Evolutionary conservation across 2,888 invertebrate genomes (phyloP), one percentile per base, ranked within the genome.

Genomic region (Horisme vitalbata): DNA sequence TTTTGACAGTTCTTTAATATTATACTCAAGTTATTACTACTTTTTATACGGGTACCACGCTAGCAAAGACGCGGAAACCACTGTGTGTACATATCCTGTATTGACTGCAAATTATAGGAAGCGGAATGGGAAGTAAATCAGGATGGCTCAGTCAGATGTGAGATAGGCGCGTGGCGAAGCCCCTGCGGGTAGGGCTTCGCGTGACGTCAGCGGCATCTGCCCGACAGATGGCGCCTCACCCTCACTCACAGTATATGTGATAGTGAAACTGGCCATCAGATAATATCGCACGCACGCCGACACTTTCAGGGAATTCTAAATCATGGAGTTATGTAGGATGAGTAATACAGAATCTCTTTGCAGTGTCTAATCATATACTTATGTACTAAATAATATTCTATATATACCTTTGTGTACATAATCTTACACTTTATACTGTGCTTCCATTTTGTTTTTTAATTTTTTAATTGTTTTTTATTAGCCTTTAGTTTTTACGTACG

Each of bases 181-280:
- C 82, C 75, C 73, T 69, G 62, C 64, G 63, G 59, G 56, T 49
- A 61, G 75, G 81, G 82, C 84, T 85, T 88, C 87, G 79, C 82
- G 82, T 88, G 88, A 88, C 88, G 86, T 86, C 85, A 85, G 77
- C 64, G 67, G 76, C 88, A 88, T 88, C 88, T 88, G 88, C 80
- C 83, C 67, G 82, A 70, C 88, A 88, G 88, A 85, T 88, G 89
- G 87, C 83, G 76, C 37, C 74, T 69, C 77, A 71, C 83, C 82
- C 77, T 12, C 20, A 27, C 20, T 30, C 36, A 44, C 24, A 26
- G 33, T 33, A 23, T 32, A 32, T 28, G 27, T 23, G 31, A 34
- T 32, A 32, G 23, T 33, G 12, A 24, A 9, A 30, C 68, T 65
- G 55, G 60, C 62, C 60, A 56, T 64, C 61, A 84, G 88, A 89